Evolutionary conservation across 2,888 invertebrate species (phyloP).

Genomic region (Litoditis marina): DNA sequence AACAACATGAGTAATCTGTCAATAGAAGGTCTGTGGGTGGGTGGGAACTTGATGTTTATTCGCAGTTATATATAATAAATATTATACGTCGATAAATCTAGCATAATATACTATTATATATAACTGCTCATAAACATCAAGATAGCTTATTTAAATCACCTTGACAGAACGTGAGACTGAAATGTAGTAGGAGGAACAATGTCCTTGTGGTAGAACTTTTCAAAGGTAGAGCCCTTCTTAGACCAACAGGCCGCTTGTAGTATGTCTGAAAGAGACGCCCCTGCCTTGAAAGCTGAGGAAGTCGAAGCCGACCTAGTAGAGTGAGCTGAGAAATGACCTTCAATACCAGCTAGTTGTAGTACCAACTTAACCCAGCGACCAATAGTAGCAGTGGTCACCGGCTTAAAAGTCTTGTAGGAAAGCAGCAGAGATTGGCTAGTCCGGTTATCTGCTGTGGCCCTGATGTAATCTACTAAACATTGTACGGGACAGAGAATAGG

Average conservation of each 20-base stretch:
- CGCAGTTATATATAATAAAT: too few relatives aligned
- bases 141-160: not conserved
- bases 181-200: not conserved
- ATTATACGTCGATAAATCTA: too few relatives aligned
- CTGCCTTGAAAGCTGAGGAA: not conserved
- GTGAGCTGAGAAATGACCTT: constrained; percentile 8
- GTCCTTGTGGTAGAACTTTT: not conserved
- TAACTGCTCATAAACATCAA: not conserved
- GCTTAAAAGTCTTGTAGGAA: not conserved
- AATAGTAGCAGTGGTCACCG: constrained; percentile 7
- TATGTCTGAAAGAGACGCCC: not conserved
- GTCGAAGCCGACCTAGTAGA: constrained; percentile 11
- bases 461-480: not conserved
- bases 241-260: not conserved
- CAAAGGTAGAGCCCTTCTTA: not conserved
- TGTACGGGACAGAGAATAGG: constrained; percentile 3
- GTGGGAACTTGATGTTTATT: too few relatives aligned
- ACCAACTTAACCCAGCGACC: constrained; percentile 7
- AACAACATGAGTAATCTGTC: too few relatives aligned
- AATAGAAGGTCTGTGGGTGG: too few relatives aligned
- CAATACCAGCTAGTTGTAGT: constrained; percentile 1
- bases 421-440: not conserved
- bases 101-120: not conserved
- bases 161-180: not conserved
- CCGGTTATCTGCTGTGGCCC: not conserved